Evolutionary conservation across 2,888 invertebrate species (phyloP).

Genomic region (Eupeodes latifasciatus): DNA sequence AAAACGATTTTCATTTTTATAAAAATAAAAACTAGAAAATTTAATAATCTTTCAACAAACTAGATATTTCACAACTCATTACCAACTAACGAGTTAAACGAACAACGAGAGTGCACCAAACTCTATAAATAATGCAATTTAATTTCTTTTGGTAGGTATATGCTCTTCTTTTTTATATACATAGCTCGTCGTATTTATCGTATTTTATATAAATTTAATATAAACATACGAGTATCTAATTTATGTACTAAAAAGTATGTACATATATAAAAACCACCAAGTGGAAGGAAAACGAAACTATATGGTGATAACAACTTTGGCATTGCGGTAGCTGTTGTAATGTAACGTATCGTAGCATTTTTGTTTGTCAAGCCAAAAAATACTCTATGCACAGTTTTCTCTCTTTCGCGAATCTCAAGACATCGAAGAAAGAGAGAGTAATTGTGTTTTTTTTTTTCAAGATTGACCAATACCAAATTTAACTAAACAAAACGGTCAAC

Average conservation of each 20-base stretch:
- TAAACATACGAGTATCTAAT: too few relatives aligned
- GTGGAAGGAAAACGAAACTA: too few relatives aligned
- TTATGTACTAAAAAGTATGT: not conserved
- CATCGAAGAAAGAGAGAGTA: constrained; percentile 18
- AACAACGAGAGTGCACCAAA: too few relatives aligned
- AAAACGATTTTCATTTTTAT: not conserved
- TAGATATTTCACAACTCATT: too few relatives aligned
- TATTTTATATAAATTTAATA: not conserved
- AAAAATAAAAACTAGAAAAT: not conserved
- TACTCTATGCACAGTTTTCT: not conserved
- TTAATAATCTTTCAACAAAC: not conserved
- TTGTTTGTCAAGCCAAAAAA: constrained; percentile 11
- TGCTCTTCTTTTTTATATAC: not conserved
- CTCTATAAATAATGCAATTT: constrained; percentile 20
- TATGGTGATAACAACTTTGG: constrained; percentile 39
- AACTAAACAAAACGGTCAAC: constrained; percentile 43
- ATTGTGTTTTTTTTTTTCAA: not conserved
- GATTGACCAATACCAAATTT: constrained; percentile 17
- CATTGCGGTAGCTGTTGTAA: constrained; percentile 1
- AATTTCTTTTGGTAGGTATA: not conserved
- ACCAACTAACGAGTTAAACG: not conserved
- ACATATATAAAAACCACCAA: not conserved
- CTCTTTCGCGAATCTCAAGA: not conserved
- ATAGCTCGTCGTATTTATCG: not conserved
- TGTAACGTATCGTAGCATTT: not conserved